These are phyloP conservation scores for Idaea biselata DNA, from an alignment of 2,888 invertebrate genomes.

Conservation along the genomic window DNA sequence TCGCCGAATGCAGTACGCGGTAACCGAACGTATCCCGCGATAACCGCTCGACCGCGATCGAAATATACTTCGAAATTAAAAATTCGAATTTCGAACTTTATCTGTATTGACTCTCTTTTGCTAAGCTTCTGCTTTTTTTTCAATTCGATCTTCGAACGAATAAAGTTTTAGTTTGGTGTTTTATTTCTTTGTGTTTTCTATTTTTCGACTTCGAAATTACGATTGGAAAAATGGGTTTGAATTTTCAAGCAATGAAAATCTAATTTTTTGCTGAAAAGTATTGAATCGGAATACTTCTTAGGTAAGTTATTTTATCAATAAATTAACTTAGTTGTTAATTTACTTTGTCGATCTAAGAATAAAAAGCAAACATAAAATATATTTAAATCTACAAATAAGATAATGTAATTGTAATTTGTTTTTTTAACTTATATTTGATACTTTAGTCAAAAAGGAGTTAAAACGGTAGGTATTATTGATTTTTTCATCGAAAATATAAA, in stretches of 20 bases:
- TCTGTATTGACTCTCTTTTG: constrained; percentile 7
- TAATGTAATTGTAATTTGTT: too few species aligned
- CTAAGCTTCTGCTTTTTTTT: constrained; percentile 6
- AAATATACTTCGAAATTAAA: constrained; percentile 22
- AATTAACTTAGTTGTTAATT: too few species aligned
- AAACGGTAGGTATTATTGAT: too few species aligned
- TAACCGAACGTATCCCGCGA: constrained; percentile 45
- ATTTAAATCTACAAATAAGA: too few species aligned
- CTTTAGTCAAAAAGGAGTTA: too few species aligned
- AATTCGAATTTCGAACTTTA: constrained; percentile 17
- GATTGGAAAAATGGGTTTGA: constrained; percentile 22
- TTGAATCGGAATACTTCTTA: not conserved
- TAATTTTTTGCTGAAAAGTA: not conserved
- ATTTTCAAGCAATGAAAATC: not conserved
- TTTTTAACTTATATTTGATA: too few species aligned
- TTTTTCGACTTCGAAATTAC: constrained; percentile 16
- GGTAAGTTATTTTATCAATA: not conserved
- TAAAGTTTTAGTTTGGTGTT: constrained; percentile 25
- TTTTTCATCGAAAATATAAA: too few species aligned
- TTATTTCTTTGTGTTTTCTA: constrained; percentile 25
- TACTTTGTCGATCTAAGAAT: too few species aligned
- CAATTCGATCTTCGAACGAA: constrained; percentile 15
- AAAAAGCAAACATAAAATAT: too few species aligned
- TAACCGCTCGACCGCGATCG: constrained; percentile 2
- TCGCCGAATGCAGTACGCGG: constrained; percentile 48